phyloP scores from a whole-genome alignment of 2,797 vertebrate genomes.

The Valencia hispanica region DNA sequence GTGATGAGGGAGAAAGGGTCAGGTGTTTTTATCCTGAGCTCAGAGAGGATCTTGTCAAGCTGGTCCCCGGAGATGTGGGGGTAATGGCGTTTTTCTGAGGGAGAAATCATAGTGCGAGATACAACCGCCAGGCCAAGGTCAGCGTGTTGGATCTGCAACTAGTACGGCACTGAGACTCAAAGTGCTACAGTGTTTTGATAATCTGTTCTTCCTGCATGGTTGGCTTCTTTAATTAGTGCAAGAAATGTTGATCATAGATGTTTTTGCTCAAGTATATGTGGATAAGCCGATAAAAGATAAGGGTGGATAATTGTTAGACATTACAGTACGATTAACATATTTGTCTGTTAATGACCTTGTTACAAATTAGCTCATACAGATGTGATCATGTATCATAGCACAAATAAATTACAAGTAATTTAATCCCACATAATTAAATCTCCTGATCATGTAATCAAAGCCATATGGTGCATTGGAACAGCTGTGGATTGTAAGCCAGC shows the following conservation, averaged over 20 bases:
- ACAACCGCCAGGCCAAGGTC: slow-evolving; percentile 27
- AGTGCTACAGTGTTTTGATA: slow-evolving; percentile 35
- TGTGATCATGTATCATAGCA: slow-evolving; percentile 28
- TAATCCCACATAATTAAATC: slow-evolving; percentile 49
- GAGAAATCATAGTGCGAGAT: slow-evolving; percentile 54
- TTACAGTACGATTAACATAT: slow-evolving; percentile 13
- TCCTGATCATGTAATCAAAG: slow-evolving; percentile 43
- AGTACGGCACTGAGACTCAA: slow-evolving; percentile 7
- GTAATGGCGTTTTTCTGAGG: slow-evolving; percentile 72
- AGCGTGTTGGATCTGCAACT: slow-evolving; percentile 15
- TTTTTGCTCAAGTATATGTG: slow-evolving; percentile 28
- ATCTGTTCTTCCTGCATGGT: slow-evolving; percentile 29
- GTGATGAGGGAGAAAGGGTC: slow-evolving; percentile 68
- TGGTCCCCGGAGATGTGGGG: slow-evolving; percentile 48
- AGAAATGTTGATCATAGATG: slow-evolving; percentile 41
- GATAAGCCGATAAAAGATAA: slow-evolving; percentile 24
- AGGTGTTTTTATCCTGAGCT: slow-evolving; percentile 63
- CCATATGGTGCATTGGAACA: slow-evolving; percentile 63
- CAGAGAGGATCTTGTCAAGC: slow-evolving; percentile 50
- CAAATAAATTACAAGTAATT: slow-evolving; percentile 32
- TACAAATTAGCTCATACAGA: slow-evolving; percentile 12
- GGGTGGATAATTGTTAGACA: background rate
- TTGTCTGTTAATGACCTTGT: slow-evolving; percentile 11
- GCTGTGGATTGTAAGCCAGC: slow-evolving; percentile 57
- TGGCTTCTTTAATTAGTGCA: slow-evolving; percentile 41